Evolutionary conservation across 1,140 invertebrate species (phyloP).

Genomic region (Heliconius congener): DNA sequence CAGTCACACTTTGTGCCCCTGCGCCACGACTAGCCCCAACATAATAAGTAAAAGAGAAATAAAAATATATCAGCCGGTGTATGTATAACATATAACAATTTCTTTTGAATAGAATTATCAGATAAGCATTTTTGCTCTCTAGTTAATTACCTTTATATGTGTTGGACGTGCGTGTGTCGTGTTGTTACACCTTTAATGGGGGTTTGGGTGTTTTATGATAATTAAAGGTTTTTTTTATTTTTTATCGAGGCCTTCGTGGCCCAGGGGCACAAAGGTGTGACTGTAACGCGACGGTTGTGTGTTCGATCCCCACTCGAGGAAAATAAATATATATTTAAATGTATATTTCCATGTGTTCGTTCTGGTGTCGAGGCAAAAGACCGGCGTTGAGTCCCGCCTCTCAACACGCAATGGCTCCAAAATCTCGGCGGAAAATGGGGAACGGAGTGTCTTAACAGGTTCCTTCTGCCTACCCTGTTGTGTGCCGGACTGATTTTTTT

Average conservation of each 20-base stretch:
- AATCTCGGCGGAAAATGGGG: not conserved
- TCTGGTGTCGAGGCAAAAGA: too few relatives aligned
- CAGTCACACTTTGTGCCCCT: too few relatives aligned
- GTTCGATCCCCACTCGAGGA: not conserved
- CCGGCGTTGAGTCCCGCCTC: too few relatives aligned
- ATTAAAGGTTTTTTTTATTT: not conserved
- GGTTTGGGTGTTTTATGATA: not conserved
- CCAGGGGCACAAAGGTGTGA: not conserved
- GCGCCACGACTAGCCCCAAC: too few relatives aligned
- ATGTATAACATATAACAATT: not conserved
- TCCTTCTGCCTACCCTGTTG: too few relatives aligned
- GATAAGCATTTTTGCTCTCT: not conserved
- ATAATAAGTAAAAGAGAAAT: too few relatives aligned
- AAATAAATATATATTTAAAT: not conserved
- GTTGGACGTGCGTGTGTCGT: not conserved
- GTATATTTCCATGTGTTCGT: too few relatives aligned
- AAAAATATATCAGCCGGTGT: too few relatives aligned
- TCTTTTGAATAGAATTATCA: not conserved
- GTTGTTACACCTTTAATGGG: not conserved
- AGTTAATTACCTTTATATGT: conserved; percentile 6
- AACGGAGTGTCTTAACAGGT: not conserved
- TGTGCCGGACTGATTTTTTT: too few relatives aligned
- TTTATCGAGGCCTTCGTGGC: too few relatives aligned
- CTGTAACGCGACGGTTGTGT: not conserved
- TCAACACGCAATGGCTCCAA: not conserved